A percentile compares a stretch with the other conserved stretches of the same genome.
phyloP scores from a whole-genome alignment of 2,113 vertebrate genomes.

The Anoplopoma fimbria region DNA sequence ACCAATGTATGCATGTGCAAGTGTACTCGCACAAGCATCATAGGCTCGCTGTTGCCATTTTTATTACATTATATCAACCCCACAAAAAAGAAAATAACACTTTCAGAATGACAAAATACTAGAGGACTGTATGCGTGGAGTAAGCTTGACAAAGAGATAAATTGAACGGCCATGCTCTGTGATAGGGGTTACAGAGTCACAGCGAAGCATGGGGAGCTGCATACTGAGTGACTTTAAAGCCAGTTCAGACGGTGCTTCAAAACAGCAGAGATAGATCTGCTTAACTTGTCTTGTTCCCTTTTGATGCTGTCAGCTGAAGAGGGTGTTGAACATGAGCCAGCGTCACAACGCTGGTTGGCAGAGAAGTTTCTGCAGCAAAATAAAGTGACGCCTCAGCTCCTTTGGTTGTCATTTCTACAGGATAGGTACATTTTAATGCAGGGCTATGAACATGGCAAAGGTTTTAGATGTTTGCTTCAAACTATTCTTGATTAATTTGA shows the following conservation, averaged over 20 bases:
- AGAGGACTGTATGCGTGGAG: conserved; percentile 31
- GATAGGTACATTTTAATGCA: conserved; percentile 58
- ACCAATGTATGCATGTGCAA: neutral
- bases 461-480: conserved; percentile 48
- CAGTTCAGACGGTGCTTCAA: conserved; percentile 71
- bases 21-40: neutral
- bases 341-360: conserved; percentile 56
- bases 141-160: conserved; percentile 62
- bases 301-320: conserved; percentile 79
- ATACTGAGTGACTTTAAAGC: conserved; percentile 75
- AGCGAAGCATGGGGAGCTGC: conserved; percentile 54
- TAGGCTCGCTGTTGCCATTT: neutral
- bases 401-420: conserved; percentile 67
- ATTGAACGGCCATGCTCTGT: conserved; percentile 62
- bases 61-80: conserved; percentile 7
- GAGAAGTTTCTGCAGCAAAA: conserved; percentile 55
- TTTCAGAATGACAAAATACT: conserved; percentile 25
- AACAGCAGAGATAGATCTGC: conserved; percentile 75
- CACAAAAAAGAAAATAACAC: neutral
- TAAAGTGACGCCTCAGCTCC: conserved; percentile 71
- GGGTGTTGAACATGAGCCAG: conserved; percentile 70
- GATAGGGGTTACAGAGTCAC: conserved; percentile 75
- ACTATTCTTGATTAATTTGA: conserved; percentile 32
- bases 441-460: conserved; percentile 56
- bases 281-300: conserved; percentile 77